Evolutionary conservation across 2,797 vertebrate species (phyloP).

Genomic region (Leucoraja ocellata): DNA sequence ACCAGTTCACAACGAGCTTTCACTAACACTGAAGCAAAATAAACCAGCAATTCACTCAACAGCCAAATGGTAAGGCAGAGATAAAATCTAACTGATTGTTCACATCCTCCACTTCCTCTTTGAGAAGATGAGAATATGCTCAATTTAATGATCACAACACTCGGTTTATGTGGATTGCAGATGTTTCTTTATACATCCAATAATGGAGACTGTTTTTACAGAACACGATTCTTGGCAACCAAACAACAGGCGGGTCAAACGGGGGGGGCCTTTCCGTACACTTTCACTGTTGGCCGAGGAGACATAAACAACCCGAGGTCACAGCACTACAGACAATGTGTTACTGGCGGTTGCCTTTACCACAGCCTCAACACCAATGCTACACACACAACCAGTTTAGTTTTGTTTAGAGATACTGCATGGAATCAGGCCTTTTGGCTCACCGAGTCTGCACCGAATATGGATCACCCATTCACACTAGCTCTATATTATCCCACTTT

Average conservation of each 20-base stretch:
- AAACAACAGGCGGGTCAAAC: not conserved
- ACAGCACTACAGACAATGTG: not conserved
- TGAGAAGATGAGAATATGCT: not conserved
- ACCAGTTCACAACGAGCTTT: not conserved
- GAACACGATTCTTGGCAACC: not conserved
- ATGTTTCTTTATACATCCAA: constrained; percentile 6
- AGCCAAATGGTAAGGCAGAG: not conserved
- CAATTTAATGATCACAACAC: not conserved
- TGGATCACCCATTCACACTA: no score
- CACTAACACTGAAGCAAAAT: no score
- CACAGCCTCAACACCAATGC: not conserved
- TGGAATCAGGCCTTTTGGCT: no score
- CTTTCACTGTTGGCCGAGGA: not conserved
- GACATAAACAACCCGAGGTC: not conserved
- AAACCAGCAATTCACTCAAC: not conserved
- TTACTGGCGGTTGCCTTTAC: not conserved
- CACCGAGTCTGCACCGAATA: no score
- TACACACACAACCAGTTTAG: not conserved
- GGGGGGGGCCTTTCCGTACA: not conserved
- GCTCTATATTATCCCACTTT: no score
- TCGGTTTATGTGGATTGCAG: constrained; percentile 11
- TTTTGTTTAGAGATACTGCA: no score
- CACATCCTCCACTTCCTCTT: not conserved
- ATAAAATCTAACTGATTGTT: constrained; percentile 5
- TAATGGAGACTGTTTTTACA: constrained; percentile 11